Evolutionary conservation across 2,888 invertebrate species (phyloP).

Genomic region (Drosophila lutescens): DNA sequence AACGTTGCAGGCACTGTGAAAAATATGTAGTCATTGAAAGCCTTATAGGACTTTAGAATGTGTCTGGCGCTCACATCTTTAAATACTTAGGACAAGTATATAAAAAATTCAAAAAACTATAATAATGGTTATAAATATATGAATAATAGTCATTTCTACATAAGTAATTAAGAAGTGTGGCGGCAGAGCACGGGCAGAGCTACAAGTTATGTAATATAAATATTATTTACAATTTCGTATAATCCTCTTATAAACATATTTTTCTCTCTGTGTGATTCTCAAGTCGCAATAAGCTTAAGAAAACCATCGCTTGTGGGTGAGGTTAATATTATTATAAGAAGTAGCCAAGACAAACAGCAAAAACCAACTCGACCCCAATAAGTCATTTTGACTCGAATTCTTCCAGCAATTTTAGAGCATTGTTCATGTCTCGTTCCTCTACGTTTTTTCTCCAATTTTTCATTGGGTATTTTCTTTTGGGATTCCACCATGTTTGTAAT

Average conservation of each 20-base stretch:
- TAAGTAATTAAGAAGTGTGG: too few relatives aligned
- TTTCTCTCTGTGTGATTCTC: neutral
- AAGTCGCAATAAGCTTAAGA: neutral
- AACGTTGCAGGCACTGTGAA: conserved; percentile 4
- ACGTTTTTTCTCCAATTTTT: conserved; percentile 2
- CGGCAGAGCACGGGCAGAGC: too few relatives aligned
- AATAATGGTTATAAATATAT: too few relatives aligned
- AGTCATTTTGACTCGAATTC: conserved; percentile 27
- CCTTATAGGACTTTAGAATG: too few relatives aligned
- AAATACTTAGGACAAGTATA: too few relatives aligned
- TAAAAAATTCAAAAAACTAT: too few relatives aligned
- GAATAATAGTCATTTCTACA: too few relatives aligned
- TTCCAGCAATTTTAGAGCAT: conserved; percentile 27
- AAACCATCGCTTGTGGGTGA: conserved; percentile 26
- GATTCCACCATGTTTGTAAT: conserved; percentile 59
- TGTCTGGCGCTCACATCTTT: too few relatives aligned
- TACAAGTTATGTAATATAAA: too few relatives aligned
- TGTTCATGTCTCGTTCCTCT: conserved; percentile 11
- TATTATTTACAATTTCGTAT: too few relatives aligned
- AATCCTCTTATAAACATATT: neutral
- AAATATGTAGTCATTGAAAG: neutral
- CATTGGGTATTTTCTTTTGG: conserved; percentile 5
- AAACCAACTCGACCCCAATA: conserved; percentile 37
- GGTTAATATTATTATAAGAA: conserved; percentile 26
- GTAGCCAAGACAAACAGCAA: conserved; percentile 31